Evolutionary conservation across 2,888 invertebrate genomes (phyloP).

Genomic region (Melanostoma mellinum): DNA sequence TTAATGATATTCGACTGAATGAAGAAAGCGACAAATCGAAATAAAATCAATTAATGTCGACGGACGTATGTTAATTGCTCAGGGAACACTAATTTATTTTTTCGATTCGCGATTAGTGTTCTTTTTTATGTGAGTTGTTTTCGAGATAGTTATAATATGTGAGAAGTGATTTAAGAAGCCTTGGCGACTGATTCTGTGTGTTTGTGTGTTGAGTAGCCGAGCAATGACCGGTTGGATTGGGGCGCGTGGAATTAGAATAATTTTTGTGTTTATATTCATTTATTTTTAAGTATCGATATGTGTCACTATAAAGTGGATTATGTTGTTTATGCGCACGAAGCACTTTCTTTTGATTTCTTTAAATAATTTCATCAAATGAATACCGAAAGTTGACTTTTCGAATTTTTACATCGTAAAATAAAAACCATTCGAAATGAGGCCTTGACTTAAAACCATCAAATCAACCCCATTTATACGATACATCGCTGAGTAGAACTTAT

Average conservation of each 20-base stretch:
- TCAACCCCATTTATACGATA: too few relatives aligned
- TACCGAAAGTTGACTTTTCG: background rate
- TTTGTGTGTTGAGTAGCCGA: background rate
- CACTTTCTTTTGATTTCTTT: conserved; percentile 28
- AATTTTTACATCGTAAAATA: too few relatives aligned
- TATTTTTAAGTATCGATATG: conserved; percentile 58
- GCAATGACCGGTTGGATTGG: conserved; percentile 51
- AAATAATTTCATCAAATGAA: background rate
- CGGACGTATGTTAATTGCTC: conserved; percentile 69
- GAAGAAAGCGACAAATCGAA: conserved; percentile 66
- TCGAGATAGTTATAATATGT: conserved; percentile 36
- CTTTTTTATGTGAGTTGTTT: conserved; percentile 20
- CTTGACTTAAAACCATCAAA: too few relatives aligned
- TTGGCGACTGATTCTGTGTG: background rate
- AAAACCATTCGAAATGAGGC: too few relatives aligned
- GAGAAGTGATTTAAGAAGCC: conserved; percentile 51
- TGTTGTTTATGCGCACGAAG: conserved; percentile 26
- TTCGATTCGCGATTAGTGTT: conserved; percentile 45
- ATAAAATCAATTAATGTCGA: conserved; percentile 68
- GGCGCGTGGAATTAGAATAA: conserved; percentile 49
- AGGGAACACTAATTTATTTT: conserved; percentile 62
- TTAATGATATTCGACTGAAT: conserved; percentile 53
- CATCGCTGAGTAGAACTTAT: too few relatives aligned
- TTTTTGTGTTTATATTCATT: conserved; percentile 47
- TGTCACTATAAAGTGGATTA: conserved; percentile 53